Evolutionary conservation across 2,797 vertebrate genomes (phyloP).

Genomic region (Sebastes itinus): DNA sequence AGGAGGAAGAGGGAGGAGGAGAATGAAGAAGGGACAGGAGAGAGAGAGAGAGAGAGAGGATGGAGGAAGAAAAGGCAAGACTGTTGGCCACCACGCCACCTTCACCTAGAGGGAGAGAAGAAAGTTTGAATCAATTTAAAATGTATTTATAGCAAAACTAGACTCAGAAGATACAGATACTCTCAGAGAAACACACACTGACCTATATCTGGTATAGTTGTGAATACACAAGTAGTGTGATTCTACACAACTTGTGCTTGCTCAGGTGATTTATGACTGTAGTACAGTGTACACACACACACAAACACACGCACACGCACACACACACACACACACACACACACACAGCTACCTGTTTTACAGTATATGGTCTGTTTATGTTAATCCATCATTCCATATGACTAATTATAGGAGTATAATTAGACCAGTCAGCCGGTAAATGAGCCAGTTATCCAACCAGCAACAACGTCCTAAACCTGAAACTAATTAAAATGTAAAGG

Average conservation of each 20-base stretch:
- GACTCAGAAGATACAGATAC: constrained; percentile 17
- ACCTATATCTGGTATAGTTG: constrained; percentile 8
- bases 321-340: background rate
- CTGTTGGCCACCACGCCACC: background rate
- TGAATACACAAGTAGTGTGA: background rate
- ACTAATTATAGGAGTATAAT: background rate
- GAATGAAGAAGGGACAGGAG: background rate
- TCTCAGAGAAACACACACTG: constrained; percentile 25
- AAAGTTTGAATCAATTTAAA: constrained; percentile 10
- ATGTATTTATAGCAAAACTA: constrained; percentile 11
- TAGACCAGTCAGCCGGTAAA: background rate
- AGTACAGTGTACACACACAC: background rate
- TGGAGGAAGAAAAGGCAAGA: background rate
- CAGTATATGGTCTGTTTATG: background rate
- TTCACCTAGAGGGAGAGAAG: constrained; percentile 36
- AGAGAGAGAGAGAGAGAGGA: background rate
- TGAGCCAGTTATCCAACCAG: background rate
- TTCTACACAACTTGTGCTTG: background rate
- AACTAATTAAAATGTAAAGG: no score
- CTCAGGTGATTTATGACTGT: background rate
- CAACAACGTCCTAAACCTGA: background rate
- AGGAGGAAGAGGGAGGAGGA: background rate
- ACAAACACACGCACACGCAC: background rate
- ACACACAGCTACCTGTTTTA: background rate
- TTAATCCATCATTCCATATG: background rate